Percentiles rank a stretch among this genome's conserved stretches.
Conservation (phyloP, 2,888 invertebrate genomes). For the Troglohyphantes excavatus region DNA sequence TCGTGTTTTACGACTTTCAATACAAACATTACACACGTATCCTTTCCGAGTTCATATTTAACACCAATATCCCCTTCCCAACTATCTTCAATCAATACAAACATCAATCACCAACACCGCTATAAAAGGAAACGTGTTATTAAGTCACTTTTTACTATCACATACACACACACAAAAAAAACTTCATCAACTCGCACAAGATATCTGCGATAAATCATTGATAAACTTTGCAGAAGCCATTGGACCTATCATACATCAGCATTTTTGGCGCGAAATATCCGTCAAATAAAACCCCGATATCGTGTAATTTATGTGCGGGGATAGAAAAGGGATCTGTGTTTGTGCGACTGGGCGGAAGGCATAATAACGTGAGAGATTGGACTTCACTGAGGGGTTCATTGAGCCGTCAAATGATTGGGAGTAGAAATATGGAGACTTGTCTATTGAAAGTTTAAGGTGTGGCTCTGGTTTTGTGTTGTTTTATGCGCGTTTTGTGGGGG, state of each 20-base stretch:
- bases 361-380: slow-evolving; percentile 50
- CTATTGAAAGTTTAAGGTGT: not conserved
- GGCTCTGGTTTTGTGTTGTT: not conserved
- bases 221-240: not conserved
- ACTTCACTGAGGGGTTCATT: slow-evolving; percentile 10
- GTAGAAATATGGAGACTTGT: slow-evolving; percentile 28
- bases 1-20: no score
- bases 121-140: not conserved
- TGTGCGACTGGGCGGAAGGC: slow-evolving; percentile 16
- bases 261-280: slow-evolving; percentile 49
- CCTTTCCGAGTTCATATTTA: not conserved
- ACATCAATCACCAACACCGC: not conserved
- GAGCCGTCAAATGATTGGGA: slow-evolving; percentile 22
- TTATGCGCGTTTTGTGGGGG: not conserved
- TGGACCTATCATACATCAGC: slow-evolving; percentile 28
- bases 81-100: not conserved
- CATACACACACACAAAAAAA: not conserved
- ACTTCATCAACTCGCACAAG: not conserved
- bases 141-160: not conserved
- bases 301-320: slow-evolving; percentile 51
- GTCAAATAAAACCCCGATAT: slow-evolving; percentile 42
- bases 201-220: not conserved
- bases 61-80: not conserved
- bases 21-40: no score
- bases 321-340: slow-evolving; percentile 44